A percentile compares a stretch with the other conserved stretches of the same genome.
Conservation (phyloP, 37 sponge, comb jelly and placozoan species). For the Axinella damicornis region DNA sequence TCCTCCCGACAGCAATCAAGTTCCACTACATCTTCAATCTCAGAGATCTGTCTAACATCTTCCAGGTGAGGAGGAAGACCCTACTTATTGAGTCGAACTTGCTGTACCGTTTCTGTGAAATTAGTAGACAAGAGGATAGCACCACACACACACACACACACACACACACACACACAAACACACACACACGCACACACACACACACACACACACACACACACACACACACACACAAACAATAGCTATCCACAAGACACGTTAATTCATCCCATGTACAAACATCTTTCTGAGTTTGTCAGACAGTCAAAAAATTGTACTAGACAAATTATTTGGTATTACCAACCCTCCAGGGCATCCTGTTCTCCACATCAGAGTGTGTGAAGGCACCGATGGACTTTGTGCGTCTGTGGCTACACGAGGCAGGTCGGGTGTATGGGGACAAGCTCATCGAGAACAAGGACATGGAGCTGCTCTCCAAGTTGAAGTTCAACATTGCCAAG, state of each 20-base stretch:
- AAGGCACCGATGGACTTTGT: constrained; percentile 91
- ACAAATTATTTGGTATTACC: not conserved
- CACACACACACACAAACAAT: too few relatives aligned
- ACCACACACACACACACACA: too few relatives aligned
- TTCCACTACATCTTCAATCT: constrained; percentile 99
- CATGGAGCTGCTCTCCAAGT: constrained; percentile 74
- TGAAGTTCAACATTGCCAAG: constrained; percentile 83
- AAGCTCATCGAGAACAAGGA: constrained; percentile 94
- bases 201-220: not conserved
- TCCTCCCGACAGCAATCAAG: constrained; percentile 99
- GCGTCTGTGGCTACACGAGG: constrained; percentile 97
- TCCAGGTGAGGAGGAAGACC: constrained; percentile 56
- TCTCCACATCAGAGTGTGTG: constrained; percentile 69
- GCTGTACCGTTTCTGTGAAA: too few relatives aligned
- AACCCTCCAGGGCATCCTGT: constrained; percentile 87
- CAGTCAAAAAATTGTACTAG: too few relatives aligned
- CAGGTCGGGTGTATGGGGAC: constrained; percentile 94
- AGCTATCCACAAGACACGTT: too few relatives aligned
- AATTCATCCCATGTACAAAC: too few relatives aligned
- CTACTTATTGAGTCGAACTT: too few relatives aligned
- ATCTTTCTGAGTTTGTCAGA: too few relatives aligned
- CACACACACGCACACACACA: too few relatives aligned
- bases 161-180: too few relatives aligned
- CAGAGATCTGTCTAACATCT: constrained; percentile 97
- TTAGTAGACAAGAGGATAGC: too few relatives aligned